Evolutionary conservation across 2,888 invertebrate genomes (phyloP), one percentile per base, ranked within the genome.

Genomic region (Trissolcus japonicus): DNA sequence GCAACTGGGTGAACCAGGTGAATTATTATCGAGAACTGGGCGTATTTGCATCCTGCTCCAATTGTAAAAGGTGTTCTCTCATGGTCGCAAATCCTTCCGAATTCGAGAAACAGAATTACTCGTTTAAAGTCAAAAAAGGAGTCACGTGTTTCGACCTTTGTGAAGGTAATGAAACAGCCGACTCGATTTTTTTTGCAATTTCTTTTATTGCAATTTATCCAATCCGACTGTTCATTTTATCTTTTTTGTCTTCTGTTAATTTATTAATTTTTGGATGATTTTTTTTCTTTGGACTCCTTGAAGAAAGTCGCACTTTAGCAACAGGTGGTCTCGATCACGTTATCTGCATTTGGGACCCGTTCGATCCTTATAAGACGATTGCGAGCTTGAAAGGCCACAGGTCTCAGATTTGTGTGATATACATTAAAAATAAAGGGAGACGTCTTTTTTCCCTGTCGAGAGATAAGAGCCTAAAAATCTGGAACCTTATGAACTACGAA

Each of bases 281-380:
- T n/a, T n/a, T 43, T 43, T 43, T 43, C 3, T 43, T 43, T 4
- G 11, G 3, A 11, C n/a, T n/a, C 43, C n/a, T 4, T 29, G 16
- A 50, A 86, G 91, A 90, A 13, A 89, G 90, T 17, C 92, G 92
- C 80, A 87, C 92, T 21, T 74, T 87, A 59, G 83, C 86, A 48
- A 89, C 89, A 1, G 96, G 95, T 1, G 94, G 96, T 4, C 93
- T 94, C 6, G 96, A 96, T 88, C 93, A 94, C 81, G 86, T 91
- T 61, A 91, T 95, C 25, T 92, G 95, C 43, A 90, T 95, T 61
- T 96, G 96, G 96, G 95, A 94, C 88, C 93, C 95, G 0, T 95
- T 94, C 86, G 92, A 94, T n/a, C 92, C 94, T 1, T 89, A 90
- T 59, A 93, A 93, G 83, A 92, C 94, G 0, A 92, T 90, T 51